Base-by-base conservation (phyloP, 2,888 invertebrate species). In the Drosophila tripunctata region DNA sequence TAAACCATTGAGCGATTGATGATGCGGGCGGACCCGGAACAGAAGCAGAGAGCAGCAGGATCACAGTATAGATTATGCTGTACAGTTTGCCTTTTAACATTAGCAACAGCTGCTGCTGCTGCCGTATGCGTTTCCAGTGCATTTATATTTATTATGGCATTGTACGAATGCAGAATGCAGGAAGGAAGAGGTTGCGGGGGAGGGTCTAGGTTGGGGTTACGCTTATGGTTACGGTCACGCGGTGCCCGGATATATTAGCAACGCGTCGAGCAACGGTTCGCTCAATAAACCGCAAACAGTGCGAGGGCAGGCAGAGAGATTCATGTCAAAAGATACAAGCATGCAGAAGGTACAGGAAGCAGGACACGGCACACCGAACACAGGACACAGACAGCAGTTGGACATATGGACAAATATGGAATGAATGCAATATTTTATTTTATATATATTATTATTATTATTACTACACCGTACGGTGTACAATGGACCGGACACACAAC, bases 61-160 rank as follows among this genome's bases (percentile, higher is more conserved):
- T 72, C 65, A 57, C 60, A 57, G 65, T 31, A 65, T 73, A 73
- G 69, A 72, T 68, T 66, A 65, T 61, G n/a, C 44, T 63, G 61
- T 50, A 65, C 62, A 24, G 36, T 50, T 40, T 65, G 69, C 66
- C 69, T 75, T 84, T 76, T 75, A 80, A 62, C 85, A 84, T 84
- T 83, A 84, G 81, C 70, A 69, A 80, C 83, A 84, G 78, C 80
- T 84, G n/a, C n/a, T n/a, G n/a, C n/a, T n/a, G n/a, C n/a, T n/a
- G n/a, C n/a, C n/a, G 82, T 78, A 77, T 61, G 72, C 61, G 77
- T 75, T 84, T 70, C 85, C 79, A 83, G 67, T 85, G 83, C 85
- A 84, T 80, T 78, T 78, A 80, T 82, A 85, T 84, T 83, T 83
- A 83, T 83, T 84, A 77, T 74, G 61, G 36, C 50, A 31, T 12